These are phyloP conservation scores for Hippocampus abdominalis DNA, from an alignment of 2,113 vertebrate genomes.

Conservation along the genomic window DNA sequence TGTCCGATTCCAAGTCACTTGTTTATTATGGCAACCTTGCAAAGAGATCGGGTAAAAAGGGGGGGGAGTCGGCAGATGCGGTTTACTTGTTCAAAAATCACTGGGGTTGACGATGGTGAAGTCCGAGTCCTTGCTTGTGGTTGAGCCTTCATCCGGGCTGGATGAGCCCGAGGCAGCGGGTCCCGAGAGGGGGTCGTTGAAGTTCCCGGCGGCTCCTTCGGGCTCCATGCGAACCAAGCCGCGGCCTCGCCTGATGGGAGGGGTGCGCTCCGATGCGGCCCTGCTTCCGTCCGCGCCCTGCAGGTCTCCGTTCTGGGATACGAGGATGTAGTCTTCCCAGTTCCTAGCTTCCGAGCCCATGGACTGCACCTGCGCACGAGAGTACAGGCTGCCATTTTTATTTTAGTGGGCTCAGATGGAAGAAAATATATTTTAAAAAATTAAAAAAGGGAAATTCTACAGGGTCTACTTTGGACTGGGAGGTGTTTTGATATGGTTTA, in stretches of 20 bases:
- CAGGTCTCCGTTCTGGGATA: conserved; percentile 81
- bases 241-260: conserved; percentile 51
- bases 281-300: conserved; percentile 24
- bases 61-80: not conserved
- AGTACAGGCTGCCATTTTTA: not conserved
- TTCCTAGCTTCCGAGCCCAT: conserved; percentile 67
- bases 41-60: conserved; percentile 9
- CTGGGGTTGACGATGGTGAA: conserved; percentile 94
- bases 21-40: conserved; percentile 12
- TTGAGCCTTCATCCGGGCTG: conserved; percentile 90
- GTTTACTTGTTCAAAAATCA: conserved; percentile 71
- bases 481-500: not conserved
- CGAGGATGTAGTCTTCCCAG: conserved; percentile 88
- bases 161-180: conserved; percentile 80
- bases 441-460: not conserved
- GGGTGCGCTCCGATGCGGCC: conserved; percentile 18
- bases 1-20: conserved; percentile 22
- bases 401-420: not conserved
- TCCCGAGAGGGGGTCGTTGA: conserved; percentile 84
- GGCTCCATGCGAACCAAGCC: conserved; percentile 58
- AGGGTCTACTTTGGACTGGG: not conserved
- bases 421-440: not conserved
- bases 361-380: conserved; percentile 42
- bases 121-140: conserved; percentile 96
- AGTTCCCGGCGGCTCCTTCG: conserved; percentile 67